Percentiles rank a stretch among this genome's conserved stretches.
Evolutionary conservation across 2,797 vertebrate genomes (phyloP).

Genomic region (Bradypodion pumilum): DNA sequence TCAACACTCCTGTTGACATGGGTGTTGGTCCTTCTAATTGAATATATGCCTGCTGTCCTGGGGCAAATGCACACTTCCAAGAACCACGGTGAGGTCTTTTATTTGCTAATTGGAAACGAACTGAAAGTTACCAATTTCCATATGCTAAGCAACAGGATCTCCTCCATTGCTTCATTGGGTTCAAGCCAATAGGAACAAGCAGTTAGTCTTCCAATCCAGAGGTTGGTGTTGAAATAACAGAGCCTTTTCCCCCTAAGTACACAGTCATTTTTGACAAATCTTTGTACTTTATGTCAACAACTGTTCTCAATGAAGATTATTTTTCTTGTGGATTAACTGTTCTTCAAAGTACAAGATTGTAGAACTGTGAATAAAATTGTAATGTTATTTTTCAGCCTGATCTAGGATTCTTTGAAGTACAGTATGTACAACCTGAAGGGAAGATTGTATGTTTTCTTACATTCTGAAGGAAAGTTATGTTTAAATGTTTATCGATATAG

Average conservation of each 20-base stretch:
- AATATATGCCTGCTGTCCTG: no score
- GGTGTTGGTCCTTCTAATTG: no score
- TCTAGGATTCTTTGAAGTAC: neutral
- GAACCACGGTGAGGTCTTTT: no score
- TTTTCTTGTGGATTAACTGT: neutral
- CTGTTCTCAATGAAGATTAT: neutral
- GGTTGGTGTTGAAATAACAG: neutral
- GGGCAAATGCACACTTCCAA: no score
- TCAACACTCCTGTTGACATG: no score
- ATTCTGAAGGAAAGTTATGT: neutral
- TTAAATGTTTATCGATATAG: neutral
- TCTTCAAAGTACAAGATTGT: neutral
- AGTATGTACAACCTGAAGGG: neutral
- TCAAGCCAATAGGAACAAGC: neutral
- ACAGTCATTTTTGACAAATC: neutral
- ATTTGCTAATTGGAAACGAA: no score
- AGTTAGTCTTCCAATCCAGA: neutral
- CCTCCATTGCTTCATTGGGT: neutral
- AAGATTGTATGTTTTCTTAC: no score
- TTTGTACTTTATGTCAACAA: neutral
- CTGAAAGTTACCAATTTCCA: no score
- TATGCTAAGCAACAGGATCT: no score
- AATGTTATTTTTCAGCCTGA: neutral
- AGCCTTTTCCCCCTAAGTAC: no score
- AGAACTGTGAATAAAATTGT: neutral